Conservation (phyloP, 1,140 invertebrate species). For the Neuroterus valhalla region DNA sequence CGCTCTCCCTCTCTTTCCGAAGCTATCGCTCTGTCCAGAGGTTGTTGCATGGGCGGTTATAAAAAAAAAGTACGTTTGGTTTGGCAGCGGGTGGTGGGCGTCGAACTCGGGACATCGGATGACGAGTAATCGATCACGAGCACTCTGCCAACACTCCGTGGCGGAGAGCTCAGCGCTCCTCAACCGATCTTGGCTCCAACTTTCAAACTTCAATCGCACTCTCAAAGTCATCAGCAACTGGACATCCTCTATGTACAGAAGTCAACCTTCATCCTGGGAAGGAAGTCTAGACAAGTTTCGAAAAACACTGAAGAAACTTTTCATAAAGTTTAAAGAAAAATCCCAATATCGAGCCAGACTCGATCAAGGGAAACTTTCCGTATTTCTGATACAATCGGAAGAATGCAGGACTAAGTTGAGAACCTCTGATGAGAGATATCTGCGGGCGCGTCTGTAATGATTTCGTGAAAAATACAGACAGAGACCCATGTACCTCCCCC, state of each 20-base stretch:
- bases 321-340: background rate
- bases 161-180: constrained; percentile 60
- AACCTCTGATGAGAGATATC: constrained; percentile 58
- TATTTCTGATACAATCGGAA: constrained; percentile 2
- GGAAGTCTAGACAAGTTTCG: background rate
- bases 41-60: constrained; percentile 10
- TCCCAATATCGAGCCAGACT: too few relatives aligned
- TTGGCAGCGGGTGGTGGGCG: constrained; percentile 55
- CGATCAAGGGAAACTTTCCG: background rate
- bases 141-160: constrained; percentile 66
- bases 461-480: constrained; percentile 69
- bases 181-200: constrained; percentile 44
- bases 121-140: constrained; percentile 73
- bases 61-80: constrained; percentile 61
- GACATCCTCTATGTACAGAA: background rate
- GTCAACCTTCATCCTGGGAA: background rate
- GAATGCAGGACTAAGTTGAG: constrained; percentile 55
- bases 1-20: background rate
- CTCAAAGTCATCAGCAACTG: background rate
- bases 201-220: background rate
- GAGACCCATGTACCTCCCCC: constrained; percentile 47
- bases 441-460: constrained; percentile 62
- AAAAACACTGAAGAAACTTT: background rate
- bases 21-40: background rate
- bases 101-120: constrained; percentile 67